Evolutionary conservation across 2,888 invertebrate genomes (phyloP), one percentile per base, ranked within the genome.

Genomic region (Lagria hirta): DNA sequence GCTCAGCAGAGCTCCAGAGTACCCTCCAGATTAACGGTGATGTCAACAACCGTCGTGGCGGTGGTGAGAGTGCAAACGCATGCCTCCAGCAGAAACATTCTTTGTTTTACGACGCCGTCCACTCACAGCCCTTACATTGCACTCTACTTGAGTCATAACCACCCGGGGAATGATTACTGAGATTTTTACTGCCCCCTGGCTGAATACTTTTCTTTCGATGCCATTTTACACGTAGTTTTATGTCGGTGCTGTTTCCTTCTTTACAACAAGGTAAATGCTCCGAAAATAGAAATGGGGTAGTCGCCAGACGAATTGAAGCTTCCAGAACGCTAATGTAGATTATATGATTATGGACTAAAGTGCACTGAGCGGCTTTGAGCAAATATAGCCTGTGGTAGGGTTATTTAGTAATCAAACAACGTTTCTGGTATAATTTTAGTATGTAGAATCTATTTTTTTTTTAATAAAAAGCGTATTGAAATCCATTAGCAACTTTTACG

Each of bases 81-180:
- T 52, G 59, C 60, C 58, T 49, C 47, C 46, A 55, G 58, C 57
- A 47, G 49, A 47, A 53, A 48, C 43, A 56, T 55, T 56, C 54
- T 63, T 60, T 62, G 62, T 64, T 64, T 64, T 64, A 65, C 57
- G 62, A 62, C 47, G 54, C 45, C 54, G 58, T 50, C 61, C 62
- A 63, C 62, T 60, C 60, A 55, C 49, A 52, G 54, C 60, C 61
- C 58, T 54, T 47, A 53, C 51, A 57, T 57, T 62, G 60, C 64
- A 60, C 61, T 62, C 53, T 51, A 52, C 60, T 58, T 55, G 61
- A 61, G 58, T 63, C 63, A 62, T 63, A 64, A 65, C 61, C 60
- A 57, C 55, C 58, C 49, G 43, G 42, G 64, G 59, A 60, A 64
- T 57, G 60, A 63, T 61, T 62, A 61, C 62, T 42, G 58, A 58